Percentiles rank a stretch among this genome's conserved stretches.
These are phyloP conservation scores for Dreissena rostriformis DNA, from an alignment of 1,140 invertebrate species.

Conservation along the genomic window DNA sequence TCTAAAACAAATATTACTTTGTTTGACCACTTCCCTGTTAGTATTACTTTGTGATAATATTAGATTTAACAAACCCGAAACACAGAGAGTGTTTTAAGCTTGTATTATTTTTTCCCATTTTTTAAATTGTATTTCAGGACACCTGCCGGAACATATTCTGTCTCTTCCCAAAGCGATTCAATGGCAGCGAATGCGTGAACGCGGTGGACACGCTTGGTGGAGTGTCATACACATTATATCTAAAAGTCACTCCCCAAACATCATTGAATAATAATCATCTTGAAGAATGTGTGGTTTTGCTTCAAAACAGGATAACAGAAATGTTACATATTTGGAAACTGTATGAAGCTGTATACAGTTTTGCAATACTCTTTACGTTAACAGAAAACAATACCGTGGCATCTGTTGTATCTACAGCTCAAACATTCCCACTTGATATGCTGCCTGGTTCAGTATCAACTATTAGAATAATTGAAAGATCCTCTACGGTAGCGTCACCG, in stretches of 20 bases:
- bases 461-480: too few relatives aligned
- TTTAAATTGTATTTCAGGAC: conserved; percentile 15
- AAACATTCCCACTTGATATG: too few relatives aligned
- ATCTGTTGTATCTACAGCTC: too few relatives aligned
- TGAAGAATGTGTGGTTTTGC: neutral
- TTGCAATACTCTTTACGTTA: neutral
- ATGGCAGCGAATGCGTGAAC: conserved; percentile 19
- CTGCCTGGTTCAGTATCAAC: neutral
- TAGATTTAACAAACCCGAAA: neutral
- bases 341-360: neutral
- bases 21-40: neutral
- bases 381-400: too few relatives aligned
- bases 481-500: neutral
- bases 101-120: neutral
- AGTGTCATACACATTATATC: conserved; percentile 3
- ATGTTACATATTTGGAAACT: neutral
- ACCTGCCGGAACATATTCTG: conserved; percentile 17
- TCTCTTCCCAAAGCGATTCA: conserved; percentile 18
- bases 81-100: too few relatives aligned
- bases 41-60: neutral
- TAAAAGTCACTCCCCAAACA: conserved; percentile 6
- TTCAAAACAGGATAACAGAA: neutral
- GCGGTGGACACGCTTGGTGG: conserved; percentile 5
- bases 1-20: neutral
- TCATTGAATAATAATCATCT: neutral